phyloP scores from a whole-genome alignment of 2,113 vertebrate species.

The Candoia aspera region DNA sequence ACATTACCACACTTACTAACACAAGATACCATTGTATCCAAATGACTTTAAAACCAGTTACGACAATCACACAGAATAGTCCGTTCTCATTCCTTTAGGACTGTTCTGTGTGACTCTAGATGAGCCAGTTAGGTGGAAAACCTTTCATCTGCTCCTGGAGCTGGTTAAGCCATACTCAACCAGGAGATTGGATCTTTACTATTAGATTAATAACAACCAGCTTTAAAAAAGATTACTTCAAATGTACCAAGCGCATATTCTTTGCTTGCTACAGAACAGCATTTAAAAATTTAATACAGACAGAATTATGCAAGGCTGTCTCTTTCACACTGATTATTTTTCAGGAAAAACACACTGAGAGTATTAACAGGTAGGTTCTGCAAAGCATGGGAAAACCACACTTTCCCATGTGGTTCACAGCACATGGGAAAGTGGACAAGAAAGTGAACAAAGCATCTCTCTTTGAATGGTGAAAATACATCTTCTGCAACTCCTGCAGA shows the following conservation, averaged over 20 bases:
- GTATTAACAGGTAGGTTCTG: not conserved
- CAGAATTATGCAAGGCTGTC: constrained; percentile 19
- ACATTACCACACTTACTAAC: too few relatives aligned
- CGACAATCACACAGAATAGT: not conserved
- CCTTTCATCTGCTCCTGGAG: constrained; percentile 27
- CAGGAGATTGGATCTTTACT: constrained; percentile 26
- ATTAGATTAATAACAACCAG: constrained; percentile 12
- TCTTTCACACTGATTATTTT: constrained; percentile 24
- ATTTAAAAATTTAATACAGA: constrained; percentile 26
- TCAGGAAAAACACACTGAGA: constrained; percentile 36
- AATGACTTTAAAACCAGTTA: not conserved
- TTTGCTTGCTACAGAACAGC: constrained; percentile 29
- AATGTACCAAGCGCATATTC: constrained; percentile 20
- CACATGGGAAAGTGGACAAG: too few relatives aligned
- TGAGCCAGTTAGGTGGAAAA: constrained; percentile 34
- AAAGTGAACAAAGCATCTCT: too few relatives aligned
- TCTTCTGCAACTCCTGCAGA: too few relatives aligned
- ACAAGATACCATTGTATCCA: too few relatives aligned
- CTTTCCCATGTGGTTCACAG: too few relatives aligned
- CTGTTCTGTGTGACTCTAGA: too few relatives aligned
- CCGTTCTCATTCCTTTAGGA: constrained; percentile 20
- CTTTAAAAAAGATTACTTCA: constrained; percentile 25
- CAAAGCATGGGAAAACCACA: too few relatives aligned
- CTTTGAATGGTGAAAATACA: too few relatives aligned
- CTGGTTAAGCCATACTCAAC: constrained; percentile 23